Evolutionary conservation across 1,140 invertebrate species (phyloP).

Genomic region (Sarcophaga bullata): DNA sequence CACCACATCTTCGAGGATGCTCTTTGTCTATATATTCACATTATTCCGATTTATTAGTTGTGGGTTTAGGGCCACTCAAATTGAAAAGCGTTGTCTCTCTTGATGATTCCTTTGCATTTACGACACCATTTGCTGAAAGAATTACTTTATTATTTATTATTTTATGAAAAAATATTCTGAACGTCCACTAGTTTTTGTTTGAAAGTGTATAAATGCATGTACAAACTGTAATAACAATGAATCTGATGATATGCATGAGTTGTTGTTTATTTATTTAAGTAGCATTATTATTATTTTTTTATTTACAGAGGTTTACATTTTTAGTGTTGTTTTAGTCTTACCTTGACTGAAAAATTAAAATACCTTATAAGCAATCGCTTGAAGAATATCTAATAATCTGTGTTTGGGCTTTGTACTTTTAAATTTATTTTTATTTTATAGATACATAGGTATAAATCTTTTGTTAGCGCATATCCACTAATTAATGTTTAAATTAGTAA

Average conservation of each 20-base stretch:
- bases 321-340: constrained; percentile 12
- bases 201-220: background rate
- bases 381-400: background rate
- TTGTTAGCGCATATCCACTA: constrained; percentile 24
- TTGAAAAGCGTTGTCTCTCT: too few species aligned
- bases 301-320: background rate
- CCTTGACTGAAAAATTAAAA: constrained; percentile 22
- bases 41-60: too few species aligned
- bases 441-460: background rate
- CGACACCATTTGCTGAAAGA: too few species aligned
- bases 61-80: too few species aligned
- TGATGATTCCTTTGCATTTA: too few species aligned
- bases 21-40: too few species aligned
- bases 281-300: constrained; percentile 10
- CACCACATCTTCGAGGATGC: too few species aligned
- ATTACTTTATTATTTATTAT: too few species aligned
- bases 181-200: too few species aligned
- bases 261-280: constrained; percentile 11
- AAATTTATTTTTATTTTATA: background rate
- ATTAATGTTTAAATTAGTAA: constrained; percentile 15
- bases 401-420: background rate
- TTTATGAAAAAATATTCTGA: too few species aligned
- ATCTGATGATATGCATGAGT: constrained; percentile 19
- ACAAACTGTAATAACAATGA: background rate
- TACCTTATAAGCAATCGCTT: background rate